These are phyloP conservation scores for Acrocephalus scirpaceus DNA, from an alignment of 2,797 vertebrate genomes.

Conservation along the genomic window DNA sequence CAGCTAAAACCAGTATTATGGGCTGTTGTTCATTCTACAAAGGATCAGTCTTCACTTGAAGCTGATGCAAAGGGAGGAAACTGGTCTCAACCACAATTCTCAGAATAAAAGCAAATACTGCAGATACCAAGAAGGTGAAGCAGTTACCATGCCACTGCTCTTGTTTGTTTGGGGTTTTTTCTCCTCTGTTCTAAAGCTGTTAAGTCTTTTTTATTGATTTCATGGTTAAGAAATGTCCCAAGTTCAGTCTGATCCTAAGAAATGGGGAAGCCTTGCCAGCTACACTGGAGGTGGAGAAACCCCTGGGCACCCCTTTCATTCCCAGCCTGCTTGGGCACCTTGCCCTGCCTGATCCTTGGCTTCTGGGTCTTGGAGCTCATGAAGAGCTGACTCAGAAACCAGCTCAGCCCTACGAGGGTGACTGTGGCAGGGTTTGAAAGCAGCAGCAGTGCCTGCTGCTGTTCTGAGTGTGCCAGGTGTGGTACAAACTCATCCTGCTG, in stretches of 20 bases:
- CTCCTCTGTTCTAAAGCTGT: background rate
- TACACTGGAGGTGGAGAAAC: background rate
- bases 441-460: background rate
- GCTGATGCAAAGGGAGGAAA: background rate
- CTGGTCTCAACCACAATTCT: background rate
- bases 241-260: background rate
- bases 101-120: background rate
- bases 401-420: rapidly evolving
- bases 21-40: background rate
- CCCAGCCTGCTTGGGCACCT: background rate
- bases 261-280: background rate
- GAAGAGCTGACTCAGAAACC: background rate
- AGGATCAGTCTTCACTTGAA: background rate
- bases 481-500: background rate
- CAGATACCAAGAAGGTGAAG: background rate
- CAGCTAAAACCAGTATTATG: background rate
- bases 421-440: background rate
- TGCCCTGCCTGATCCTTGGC: background rate
- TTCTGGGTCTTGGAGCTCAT: background rate
- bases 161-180: background rate
- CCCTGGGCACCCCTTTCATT: background rate
- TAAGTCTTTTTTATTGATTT: background rate
- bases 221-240: background rate
- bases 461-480: background rate
- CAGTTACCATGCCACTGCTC: background rate